Evolutionary conservation across 2,888 invertebrate genomes (phyloP), one percentile per base, ranked within the genome.

Genomic region (Epiperipatus broadwayi): DNA sequence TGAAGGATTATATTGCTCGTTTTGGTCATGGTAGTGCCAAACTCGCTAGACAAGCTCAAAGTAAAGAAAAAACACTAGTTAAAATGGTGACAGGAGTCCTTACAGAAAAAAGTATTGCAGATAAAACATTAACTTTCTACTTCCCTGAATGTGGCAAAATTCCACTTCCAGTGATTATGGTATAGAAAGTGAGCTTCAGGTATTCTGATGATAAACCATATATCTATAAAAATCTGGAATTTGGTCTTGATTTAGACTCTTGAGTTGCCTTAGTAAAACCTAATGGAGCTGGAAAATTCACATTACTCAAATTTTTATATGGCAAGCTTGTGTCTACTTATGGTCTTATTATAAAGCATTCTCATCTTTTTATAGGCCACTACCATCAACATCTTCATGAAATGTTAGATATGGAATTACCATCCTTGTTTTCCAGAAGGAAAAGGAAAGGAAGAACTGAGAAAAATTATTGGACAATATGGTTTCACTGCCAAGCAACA

Each of bases 11-110:
- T 48, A 62, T 67, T 34, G 66, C 66, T 3, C 49, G 66, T 33
- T 66, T 67, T 54, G 66, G 66, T 53, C 66, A 67, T 50, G 66
- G 66, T 43, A 61, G 60, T 46, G 65, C 65, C 5, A 66, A 66
- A 49, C 48, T 67, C 40, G 66, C 66, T 22, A 49, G 66, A 37
- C 66, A 67, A 45, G 66, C 66, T 2, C 65, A 67, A 50, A 64
- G 64, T 46, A 65, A 66, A 49, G 66, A 67, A 47, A 66, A 66
- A 49, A 64, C 64, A 1, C 53, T 66, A 49, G 59, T 60, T 38
- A 66, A 65, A 47, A 66, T 66, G 66, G 59, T 67, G 10, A 63
- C 62, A 35, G 56, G 59, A 18, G 66, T 65, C 3, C 52, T 66
- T 4, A 63, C 65, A 21, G 62, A 64, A 39, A 62, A 55, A 52